These are phyloP conservation scores for Emydoidea blandingii DNA, from an alignment of 2,797 vertebrate species.

Conservation along the genomic window DNA sequence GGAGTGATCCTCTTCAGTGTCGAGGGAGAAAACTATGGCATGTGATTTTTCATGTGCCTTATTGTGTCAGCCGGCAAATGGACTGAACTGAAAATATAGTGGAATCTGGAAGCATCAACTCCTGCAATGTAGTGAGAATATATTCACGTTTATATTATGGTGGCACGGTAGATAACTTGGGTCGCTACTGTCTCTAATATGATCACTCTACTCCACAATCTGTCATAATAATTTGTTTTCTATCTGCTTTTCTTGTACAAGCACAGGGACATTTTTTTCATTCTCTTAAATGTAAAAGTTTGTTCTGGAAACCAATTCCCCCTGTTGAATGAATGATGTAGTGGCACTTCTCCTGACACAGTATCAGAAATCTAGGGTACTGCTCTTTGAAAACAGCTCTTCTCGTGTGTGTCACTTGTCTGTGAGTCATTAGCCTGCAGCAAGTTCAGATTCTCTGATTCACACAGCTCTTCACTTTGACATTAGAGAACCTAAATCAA, in stretches of 20 bases:
- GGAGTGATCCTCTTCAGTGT: neutral
- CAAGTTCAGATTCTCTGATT: neutral
- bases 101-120: neutral
- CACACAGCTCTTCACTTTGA: neutral
- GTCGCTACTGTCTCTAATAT: neutral
- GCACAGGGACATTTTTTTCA: neutral
- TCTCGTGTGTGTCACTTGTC: neutral
- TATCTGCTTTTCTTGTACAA: neutral
- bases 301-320: slow-evolving; percentile 49
- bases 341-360: neutral
- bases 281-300: slow-evolving; percentile 23
- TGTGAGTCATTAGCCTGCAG: slow-evolving; percentile 17
- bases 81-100: neutral
- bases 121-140: neutral
- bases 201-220: neutral
- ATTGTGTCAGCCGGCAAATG: neutral
- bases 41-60: neutral
- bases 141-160: neutral
- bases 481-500: neutral
- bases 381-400: neutral
- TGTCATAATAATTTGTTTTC: slow-evolving; percentile 37
- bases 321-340: slow-evolving; percentile 2
- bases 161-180: neutral
- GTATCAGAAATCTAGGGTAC: slow-evolving; percentile 17
- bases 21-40: neutral